These are phyloP conservation scores for Psix sp. DNA, from an alignment of 1,140 invertebrate genomes.

Conservation along the genomic window DNA sequence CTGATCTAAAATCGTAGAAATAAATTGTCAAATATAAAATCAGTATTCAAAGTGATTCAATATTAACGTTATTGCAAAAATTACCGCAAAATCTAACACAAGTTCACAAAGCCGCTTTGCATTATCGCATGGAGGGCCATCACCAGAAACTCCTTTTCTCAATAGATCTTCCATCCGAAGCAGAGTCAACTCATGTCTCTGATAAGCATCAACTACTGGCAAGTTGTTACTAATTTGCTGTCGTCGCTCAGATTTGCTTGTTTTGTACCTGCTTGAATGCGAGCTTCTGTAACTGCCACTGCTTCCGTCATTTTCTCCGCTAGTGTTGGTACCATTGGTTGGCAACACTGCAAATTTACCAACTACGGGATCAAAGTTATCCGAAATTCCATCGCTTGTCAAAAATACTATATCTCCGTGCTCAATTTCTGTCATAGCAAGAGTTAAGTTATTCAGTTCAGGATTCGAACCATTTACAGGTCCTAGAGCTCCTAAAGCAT, in stretches of 20 bases:
- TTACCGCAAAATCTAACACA: constrained; percentile 87
- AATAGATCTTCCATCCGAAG: constrained; percentile 90
- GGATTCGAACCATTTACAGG: constrained; percentile 93
- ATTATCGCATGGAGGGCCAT: constrained; percentile 76
- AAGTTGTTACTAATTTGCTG: constrained; percentile 74
- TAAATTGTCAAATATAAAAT: not conserved
- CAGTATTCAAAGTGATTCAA: no score
- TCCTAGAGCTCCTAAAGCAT: constrained; percentile 92
- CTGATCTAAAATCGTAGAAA: constrained; percentile 68
- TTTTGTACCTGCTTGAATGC: constrained; percentile 74
- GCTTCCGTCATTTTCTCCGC: constrained; percentile 7
- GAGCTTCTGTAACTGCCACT: constrained; percentile 42
- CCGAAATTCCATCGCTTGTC: constrained; percentile 94
- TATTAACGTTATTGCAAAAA: not conserved
- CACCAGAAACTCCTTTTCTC: constrained; percentile 83
- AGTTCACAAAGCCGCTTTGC: constrained; percentile 84
- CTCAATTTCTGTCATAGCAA: constrained; percentile 91
- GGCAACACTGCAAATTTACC: constrained; percentile 90
- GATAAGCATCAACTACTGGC: constrained; percentile 87
- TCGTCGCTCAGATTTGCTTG: constrained; percentile 66
- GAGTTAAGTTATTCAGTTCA: constrained; percentile 93
- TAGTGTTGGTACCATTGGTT: constrained; percentile 16
- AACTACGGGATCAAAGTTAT: constrained; percentile 96
- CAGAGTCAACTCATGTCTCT: constrained; percentile 87
- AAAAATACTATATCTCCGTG: constrained; percentile 92